These are phyloP conservation scores for Telmatochromis sp. DNA, from an alignment of 2,113 vertebrate species.

Conservation along the genomic window DNA sequence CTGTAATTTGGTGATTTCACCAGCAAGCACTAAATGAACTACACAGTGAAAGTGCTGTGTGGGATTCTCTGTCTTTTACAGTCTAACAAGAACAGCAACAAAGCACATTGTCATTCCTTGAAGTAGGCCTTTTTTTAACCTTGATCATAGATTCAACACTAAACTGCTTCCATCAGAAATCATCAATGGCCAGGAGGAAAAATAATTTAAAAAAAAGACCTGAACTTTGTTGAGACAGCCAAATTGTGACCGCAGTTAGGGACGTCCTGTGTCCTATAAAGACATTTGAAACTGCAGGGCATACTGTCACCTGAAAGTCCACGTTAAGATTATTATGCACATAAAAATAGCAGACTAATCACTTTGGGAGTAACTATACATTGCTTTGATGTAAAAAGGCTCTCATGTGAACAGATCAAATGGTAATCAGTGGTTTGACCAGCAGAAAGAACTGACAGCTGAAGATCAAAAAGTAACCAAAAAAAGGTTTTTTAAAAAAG, in stretches of 20 bases:
- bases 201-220: rapidly evolving
- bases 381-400: not conserved
- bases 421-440: not conserved
- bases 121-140: not conserved
- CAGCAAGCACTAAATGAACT: not conserved
- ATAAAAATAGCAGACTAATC: not conserved
- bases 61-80: not conserved
- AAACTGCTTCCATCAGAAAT: not conserved
- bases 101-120: not conserved
- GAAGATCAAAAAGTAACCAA: not conserved
- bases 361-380: not conserved
- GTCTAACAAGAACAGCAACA: not conserved
- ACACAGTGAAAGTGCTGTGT: not conserved
- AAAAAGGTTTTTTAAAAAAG: rapidly evolving
- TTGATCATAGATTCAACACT: not conserved
- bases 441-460: not conserved
- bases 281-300: not conserved
- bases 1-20: not conserved
- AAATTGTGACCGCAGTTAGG: not conserved
- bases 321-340: not conserved
- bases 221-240: not conserved
- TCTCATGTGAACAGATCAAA: not conserved
- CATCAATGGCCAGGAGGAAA: not conserved
- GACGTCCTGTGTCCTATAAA: not conserved
- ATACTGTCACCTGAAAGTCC: not conserved